Base-by-base conservation (phyloP, 2,113 vertebrate species). In the Bos javanicus region DNA sequence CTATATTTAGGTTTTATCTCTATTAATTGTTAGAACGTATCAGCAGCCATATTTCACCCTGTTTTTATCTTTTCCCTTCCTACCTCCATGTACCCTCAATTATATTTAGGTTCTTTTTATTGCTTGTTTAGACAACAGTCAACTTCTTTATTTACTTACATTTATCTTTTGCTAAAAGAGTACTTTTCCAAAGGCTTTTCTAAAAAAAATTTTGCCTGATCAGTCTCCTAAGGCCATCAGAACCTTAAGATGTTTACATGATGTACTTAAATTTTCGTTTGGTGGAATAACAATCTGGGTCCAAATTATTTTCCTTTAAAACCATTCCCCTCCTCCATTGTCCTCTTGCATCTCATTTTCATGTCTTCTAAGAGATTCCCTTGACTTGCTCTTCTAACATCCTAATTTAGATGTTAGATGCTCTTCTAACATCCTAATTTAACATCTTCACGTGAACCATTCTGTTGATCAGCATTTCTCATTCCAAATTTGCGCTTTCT, bases 171-270 rank as follows among this genome's bases (percentile, higher is more conserved):
- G n/a, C 59, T 57, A 43, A 43, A 86, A 64, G 39, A 91, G 19
- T 33, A 4, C 21, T 84, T 95, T 6, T 78, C 93, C 52, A 74
- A 57, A 87, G 59, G 56, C n/a, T 19, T 89, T 96, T 86, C 89
- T 86, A n/a, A 57, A 12, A 82, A 17, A 50, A 12, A 46, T 50
- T 57, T 64, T 23, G 1, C 28, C 1, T 30, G 12, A 23, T 82
- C 43, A 67, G 10, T 67, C 60, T 60, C 85, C 59, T 28, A 82
- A 82, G 6, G 14, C 28, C 11, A 19, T 78, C 5, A 39, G n/a
- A 67, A 21, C 39, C 71, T 91, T 25, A 5, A 96, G 82, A 33
- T 28, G 14, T 90, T 87, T 36, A 60, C 11, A 5, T n/a, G 10
- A 33, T 48, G 15, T 46, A 4, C 46, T 82, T 84, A 82, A 4